Base-by-base conservation (phyloP, 2,113 vertebrate genomes). In the Labeo catla region DNA sequence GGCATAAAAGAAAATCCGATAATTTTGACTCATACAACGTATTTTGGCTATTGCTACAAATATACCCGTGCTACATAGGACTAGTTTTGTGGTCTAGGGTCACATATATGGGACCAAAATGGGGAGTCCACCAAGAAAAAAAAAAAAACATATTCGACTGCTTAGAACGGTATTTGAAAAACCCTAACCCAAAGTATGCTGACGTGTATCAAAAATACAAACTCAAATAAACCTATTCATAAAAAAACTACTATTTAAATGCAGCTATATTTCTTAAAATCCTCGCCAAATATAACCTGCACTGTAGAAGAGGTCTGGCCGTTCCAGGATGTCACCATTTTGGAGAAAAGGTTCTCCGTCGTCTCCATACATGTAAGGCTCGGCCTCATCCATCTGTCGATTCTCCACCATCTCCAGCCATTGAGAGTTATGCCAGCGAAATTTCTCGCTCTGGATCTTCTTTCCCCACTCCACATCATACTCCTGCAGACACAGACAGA, bases 331-430 rank as follows among this genome's bases (percentile, higher is more conserved):
- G 85, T 97, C 96, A 13, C 94, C 93, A 84, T 95, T 95, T 0
- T 95, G 96, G 88, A 98, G 93, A 86, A 96, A 97, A 0, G 95
- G 93, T 84, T 97, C 96, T 11, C 89, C 95, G 4, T 96, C 95
- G 9, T 96, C 97, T 0, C 94, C 95, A 10, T 96, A 97, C 45
- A 96, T 87, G 47, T 93, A 95, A 80, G 96, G 95, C 47, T 97
- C 96, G 0, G 92, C 96, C 70, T 99, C 95, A 15, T 97, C 97
- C 96, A 96, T 91, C 90, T 96, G 95, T 4, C 95, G 95, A 89
- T 95, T 97, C 92, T 97, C 96, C 63, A 97, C 97, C 97, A 98
- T 98, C 91, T 99, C 97, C 87, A 98, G 89, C 98, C 98, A 98
- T 92, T 98, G 97, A n/a, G 96, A 96, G 89, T 98, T 98, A 93